phyloP scores from a whole-genome alignment of 1,140 invertebrate genomes.

The Ctenoplectra terminalis region DNA sequence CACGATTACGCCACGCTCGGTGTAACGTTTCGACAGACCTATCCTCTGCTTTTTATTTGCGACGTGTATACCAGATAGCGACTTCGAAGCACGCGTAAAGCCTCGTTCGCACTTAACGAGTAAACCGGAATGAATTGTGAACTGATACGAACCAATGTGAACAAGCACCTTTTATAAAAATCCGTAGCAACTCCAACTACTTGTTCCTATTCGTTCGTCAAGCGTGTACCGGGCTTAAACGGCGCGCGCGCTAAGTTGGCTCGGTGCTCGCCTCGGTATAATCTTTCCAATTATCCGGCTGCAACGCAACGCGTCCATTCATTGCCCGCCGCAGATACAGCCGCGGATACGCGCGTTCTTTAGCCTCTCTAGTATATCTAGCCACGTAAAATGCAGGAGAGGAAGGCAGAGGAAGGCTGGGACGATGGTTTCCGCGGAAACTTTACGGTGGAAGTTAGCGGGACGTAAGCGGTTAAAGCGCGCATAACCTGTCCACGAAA shows the following conservation, averaged over 20 bases:
- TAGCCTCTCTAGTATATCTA: slow-evolving; percentile 28
- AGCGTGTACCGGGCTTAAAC: background rate
- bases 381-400: slow-evolving; percentile 37
- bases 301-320: slow-evolving; percentile 49
- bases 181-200: no score
- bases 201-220: no score
- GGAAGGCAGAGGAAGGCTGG: background rate
- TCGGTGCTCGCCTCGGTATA: slow-evolving; percentile 28
- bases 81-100: slow-evolving; percentile 17
- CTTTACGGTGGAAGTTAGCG: slow-evolving; percentile 47
- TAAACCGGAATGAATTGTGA: no score
- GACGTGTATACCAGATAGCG: background rate
- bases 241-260: slow-evolving; percentile 53
- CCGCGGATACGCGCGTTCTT: slow-evolving; percentile 14
- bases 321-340: slow-evolving; percentile 45
- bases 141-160: no score
- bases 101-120: background rate
- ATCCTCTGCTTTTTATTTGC: slow-evolving; percentile 11
- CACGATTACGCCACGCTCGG: background rate
- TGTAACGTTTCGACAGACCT: slow-evolving; percentile 26
- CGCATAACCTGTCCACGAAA: slow-evolving; percentile 50
- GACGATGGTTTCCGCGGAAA: slow-evolving; percentile 30
- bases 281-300: slow-evolving; percentile 67
- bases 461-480: slow-evolving; percentile 51
- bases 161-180: no score